Percentiles rank a stretch among this genome's conserved stretches.
Evolutionary conservation across 2,797 vertebrate species (phyloP).

Genomic region (Siniperca obscura): DNA sequence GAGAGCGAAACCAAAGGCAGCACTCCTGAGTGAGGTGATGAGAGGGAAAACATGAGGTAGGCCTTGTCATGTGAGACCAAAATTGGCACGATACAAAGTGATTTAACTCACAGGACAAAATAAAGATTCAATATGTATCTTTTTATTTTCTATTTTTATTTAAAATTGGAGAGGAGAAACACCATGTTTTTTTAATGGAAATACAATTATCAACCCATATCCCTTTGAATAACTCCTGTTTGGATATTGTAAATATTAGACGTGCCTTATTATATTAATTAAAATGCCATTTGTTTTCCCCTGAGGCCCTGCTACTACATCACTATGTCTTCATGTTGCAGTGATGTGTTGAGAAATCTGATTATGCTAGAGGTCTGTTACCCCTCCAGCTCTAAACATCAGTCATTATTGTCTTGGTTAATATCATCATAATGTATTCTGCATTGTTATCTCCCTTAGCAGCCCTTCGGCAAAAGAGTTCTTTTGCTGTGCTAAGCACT

Average conservation of each 20-base stretch:
- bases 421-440: constrained; percentile 54
- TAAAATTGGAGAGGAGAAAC: neutral
- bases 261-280: constrained; percentile 2
- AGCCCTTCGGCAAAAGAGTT: constrained; percentile 41
- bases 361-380: constrained; percentile 52
- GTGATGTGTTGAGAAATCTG: constrained; percentile 50
- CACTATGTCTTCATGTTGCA: constrained; percentile 45
- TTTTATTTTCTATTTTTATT: neutral
- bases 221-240: neutral
- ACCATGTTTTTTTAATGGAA: neutral
- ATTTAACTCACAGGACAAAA: constrained; percentile 4
- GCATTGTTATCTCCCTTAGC: constrained; percentile 48
- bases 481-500: constrained; percentile 37
- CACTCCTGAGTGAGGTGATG: constrained; percentile 24
- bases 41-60: constrained; percentile 15
- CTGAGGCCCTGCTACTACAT: constrained; percentile 13
- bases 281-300: constrained; percentile 20
- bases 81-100: neutral
- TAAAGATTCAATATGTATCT: neutral
- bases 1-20: constrained; percentile 30
- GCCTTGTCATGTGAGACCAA: neutral
- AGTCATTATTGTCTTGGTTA: constrained; percentile 56
- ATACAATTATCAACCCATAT: neutral
- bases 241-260: constrained; percentile 18
- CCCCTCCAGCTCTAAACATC: constrained; percentile 49